These are phyloP conservation scores for Smittia aterrima DNA, from an alignment of 2,888 invertebrate species.

Conservation along the genomic window DNA sequence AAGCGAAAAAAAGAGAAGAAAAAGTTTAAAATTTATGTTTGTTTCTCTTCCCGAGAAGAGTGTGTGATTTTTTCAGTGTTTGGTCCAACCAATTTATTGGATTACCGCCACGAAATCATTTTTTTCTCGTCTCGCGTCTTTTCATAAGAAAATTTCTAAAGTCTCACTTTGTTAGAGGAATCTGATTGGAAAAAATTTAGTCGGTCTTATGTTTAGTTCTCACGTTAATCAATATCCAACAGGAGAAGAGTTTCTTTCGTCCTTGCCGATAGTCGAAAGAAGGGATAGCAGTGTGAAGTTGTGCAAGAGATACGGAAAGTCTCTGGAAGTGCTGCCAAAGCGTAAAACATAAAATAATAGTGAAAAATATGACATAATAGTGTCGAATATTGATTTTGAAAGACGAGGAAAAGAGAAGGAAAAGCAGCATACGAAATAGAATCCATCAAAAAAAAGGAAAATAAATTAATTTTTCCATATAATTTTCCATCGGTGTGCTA, in stretches of 20 bases:
- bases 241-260: no score
- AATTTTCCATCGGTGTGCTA: slow-evolving; percentile 18
- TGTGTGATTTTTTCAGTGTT: slow-evolving; percentile 14
- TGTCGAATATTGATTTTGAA: slow-evolving; percentile 30
- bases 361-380: slow-evolving; percentile 31
- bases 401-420: slow-evolving; percentile 1
- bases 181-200: no score
- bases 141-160: no score
- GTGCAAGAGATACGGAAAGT: no score
- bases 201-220: no score
- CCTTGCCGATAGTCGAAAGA: no score
- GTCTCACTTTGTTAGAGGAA: no score
- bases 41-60: not conserved
- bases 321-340: not conserved
- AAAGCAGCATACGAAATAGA: slow-evolving; percentile 14
- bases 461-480: not conserved
- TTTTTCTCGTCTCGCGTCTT: no score
- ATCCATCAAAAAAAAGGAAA: slow-evolving; percentile 9
- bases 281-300: no score
- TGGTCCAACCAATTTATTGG: not conserved
- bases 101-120: no score
- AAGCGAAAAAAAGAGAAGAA: not conserved
- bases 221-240: no score
- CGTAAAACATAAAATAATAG: not conserved
- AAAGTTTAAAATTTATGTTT: slow-evolving; percentile 14